These are phyloP conservation scores for Hirudinaria manillensis DNA, from an alignment of 2,888 invertebrate species.

Conservation along the genomic window DNA sequence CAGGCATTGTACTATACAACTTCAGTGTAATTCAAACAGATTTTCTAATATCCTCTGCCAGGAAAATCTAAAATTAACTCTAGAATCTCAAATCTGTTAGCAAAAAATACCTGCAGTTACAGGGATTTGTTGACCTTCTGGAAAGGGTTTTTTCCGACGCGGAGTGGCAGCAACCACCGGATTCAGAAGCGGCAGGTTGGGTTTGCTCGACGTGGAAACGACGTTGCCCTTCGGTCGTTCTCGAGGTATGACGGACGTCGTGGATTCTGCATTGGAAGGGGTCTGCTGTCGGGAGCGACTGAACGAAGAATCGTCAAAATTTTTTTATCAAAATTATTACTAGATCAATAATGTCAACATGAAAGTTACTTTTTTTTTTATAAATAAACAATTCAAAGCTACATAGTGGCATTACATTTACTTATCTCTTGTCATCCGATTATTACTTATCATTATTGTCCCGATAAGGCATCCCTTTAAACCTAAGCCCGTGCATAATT, in stretches of 20 bases:
- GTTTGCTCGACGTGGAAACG: constrained; percentile 18
- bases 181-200: constrained; percentile 16
- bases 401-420: too few relatives aligned
- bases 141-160: neutral
- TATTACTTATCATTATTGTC: too few relatives aligned
- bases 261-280: neutral
- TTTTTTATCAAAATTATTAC: neutral
- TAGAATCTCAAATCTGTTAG: too few relatives aligned
- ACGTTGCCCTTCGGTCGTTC: constrained; percentile 68
- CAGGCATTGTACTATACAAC: too few relatives aligned
- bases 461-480: neutral
- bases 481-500: neutral
- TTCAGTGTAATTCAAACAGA: too few relatives aligned
- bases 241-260: constrained; percentile 73
- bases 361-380: neutral
- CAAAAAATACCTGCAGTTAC: too few relatives aligned
- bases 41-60: too few relatives aligned
- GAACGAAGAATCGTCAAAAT: neutral
- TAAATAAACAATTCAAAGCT: too few relatives aligned
- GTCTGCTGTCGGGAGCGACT: constrained; percentile 1
- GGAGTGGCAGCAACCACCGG: constrained; percentile 22
- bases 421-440: too few relatives aligned
- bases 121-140: too few relatives aligned
- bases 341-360: neutral
- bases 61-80: too few relatives aligned